These are phyloP conservation scores for Polyploca ridens DNA, from an alignment of 2,888 invertebrate species.

Conservation along the genomic window DNA sequence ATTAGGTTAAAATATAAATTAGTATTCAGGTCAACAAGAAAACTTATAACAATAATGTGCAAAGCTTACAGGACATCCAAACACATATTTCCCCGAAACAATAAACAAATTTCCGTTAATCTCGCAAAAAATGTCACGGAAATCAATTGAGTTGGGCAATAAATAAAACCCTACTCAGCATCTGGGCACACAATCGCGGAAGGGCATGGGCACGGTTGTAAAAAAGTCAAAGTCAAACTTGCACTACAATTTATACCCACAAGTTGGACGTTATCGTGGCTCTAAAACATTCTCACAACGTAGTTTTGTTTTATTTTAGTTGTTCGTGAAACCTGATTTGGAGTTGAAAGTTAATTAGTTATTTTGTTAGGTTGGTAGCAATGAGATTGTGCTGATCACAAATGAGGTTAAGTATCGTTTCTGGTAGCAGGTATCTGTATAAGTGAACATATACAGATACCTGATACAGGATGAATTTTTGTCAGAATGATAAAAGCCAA, in stretches of 20 bases:
- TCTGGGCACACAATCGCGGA: constrained; percentile 33
- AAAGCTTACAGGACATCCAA: not conserved
- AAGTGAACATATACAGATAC: too few relatives aligned
- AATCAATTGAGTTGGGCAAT: constrained; percentile 37
- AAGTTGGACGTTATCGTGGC: constrained; percentile 52
- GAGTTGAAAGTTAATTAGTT: constrained; percentile 1
- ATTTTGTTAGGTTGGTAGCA: constrained; percentile 2
- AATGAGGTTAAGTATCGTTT: not conserved
- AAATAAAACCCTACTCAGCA: constrained; percentile 37
- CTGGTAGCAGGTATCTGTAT: not conserved
- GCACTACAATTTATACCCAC: constrained; percentile 46
- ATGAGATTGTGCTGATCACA: not conserved
- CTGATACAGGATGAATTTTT: too few relatives aligned
- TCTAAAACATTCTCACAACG: constrained; percentile 52
- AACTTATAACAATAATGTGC: not conserved
- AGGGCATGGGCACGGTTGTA: constrained; percentile 27
- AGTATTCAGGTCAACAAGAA: not conserved
- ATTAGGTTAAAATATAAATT: too few relatives aligned
- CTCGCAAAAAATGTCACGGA: constrained; percentile 18
- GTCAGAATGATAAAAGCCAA: too few relatives aligned
- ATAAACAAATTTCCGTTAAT: not conserved
- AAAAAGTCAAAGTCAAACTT: constrained; percentile 39
- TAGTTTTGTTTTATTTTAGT: constrained; percentile 48
- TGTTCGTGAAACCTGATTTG: constrained; percentile 13
- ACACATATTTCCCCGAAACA: not conserved